Percentiles rank a stretch among this genome's conserved stretches.
Conservation (phyloP, 2,797 vertebrate species). For the Diglossa cyanea region DNA sequence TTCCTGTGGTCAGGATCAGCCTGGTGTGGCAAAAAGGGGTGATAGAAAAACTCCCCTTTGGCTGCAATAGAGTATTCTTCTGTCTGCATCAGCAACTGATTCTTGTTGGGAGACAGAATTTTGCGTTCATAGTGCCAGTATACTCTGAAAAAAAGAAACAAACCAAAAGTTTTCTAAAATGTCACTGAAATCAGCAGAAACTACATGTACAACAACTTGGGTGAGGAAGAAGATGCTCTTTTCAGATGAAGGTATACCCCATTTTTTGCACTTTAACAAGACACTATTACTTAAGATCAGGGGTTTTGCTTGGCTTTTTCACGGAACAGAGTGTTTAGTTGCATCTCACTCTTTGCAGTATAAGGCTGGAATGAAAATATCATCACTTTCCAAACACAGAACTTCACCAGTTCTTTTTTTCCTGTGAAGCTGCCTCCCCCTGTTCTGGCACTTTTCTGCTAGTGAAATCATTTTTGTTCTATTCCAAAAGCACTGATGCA, state of each 20-base stretch:
- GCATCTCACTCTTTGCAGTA: not conserved
- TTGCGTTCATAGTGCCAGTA: not conserved
- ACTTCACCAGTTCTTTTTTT: not conserved
- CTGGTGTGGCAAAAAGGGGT: not conserved
- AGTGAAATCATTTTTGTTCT: not conserved
- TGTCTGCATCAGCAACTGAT: not conserved
- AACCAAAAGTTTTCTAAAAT: not conserved
- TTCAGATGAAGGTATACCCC: not conserved
- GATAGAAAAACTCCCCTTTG: not conserved
- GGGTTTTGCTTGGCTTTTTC: not conserved
- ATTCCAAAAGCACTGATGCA: not conserved
- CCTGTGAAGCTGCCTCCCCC: not conserved
- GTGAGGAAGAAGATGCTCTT: not conserved
- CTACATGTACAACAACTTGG: fast-evolving
- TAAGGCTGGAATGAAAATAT: not conserved
- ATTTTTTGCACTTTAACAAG: not conserved
- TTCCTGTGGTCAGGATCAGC: not conserved
- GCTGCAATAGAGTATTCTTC: no score
- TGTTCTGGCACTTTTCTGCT: not conserved
- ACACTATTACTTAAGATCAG: not conserved
- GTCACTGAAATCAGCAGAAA: not conserved
- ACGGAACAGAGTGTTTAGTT: not conserved
- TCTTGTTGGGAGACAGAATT: not conserved
- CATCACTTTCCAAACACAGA: not conserved
- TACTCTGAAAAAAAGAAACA: not conserved